Conservation (phyloP, 2,113 vertebrate species). For the Salvelinus sp. region DNA sequence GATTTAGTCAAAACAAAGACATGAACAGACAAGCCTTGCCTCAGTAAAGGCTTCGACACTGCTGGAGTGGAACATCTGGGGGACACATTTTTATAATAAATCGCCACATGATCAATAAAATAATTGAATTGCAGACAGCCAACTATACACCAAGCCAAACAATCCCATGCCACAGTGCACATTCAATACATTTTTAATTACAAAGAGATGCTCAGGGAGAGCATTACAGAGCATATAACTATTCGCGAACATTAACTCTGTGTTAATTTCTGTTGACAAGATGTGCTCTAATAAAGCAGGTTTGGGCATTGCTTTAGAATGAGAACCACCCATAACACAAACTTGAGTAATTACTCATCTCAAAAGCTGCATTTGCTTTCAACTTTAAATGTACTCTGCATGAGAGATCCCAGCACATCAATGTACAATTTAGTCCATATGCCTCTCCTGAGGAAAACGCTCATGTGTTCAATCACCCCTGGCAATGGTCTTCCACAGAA, state of each 20-base stretch:
- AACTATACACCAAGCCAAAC: background rate
- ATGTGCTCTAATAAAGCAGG: conserved; percentile 1
- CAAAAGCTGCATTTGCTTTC: conserved; percentile 32
- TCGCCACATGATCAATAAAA: background rate
- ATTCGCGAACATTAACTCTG: background rate
- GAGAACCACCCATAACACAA: conserved; percentile 31
- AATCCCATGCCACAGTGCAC: background rate
- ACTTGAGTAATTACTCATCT: conserved; percentile 41
- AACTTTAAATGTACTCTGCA: conserved; percentile 34
- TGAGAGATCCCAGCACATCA: conserved; percentile 34
- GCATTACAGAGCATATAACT: background rate
- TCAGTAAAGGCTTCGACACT: conserved; percentile 63
- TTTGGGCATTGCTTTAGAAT: conserved; percentile 11
- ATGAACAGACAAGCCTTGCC: conserved; percentile 34
- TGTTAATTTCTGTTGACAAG: conserved; percentile 26
- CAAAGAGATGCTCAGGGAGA: background rate
- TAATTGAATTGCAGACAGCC: background rate
- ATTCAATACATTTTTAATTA: background rate
- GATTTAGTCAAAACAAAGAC: background rate
- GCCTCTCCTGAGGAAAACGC: conserved; percentile 34
- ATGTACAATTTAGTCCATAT: conserved; percentile 50
- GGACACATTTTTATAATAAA: conserved; percentile 4
- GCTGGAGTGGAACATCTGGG: conserved; percentile 69
- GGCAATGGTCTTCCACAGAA: conserved; percentile 67
- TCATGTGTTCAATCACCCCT: conserved; percentile 69